phyloP scores from a whole-genome alignment of 2,113 vertebrate genomes.

The Scortum barcoo region DNA sequence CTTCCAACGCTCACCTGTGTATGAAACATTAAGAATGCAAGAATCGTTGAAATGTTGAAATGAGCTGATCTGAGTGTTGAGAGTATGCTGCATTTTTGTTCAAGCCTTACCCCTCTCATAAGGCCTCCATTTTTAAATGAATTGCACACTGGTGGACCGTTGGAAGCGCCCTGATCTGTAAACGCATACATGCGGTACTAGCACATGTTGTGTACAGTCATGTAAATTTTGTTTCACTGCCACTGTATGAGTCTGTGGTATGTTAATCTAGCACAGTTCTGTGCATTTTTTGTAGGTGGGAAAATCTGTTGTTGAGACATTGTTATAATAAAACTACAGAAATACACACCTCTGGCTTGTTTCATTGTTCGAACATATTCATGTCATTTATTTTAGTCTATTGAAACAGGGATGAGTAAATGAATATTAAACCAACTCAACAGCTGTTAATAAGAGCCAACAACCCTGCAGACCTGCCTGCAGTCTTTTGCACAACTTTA shows the following conservation, averaged over 20 bases:
- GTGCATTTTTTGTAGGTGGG: slow-evolving; percentile 69
- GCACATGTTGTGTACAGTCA: slow-evolving; percentile 29
- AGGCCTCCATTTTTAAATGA: slow-evolving; percentile 17
- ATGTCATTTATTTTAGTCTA: no score
- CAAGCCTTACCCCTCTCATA: slow-evolving; percentile 29
- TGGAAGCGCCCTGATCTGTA: slow-evolving; percentile 43
- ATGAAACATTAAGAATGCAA: slow-evolving; percentile 12
- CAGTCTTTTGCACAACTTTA: neutral
- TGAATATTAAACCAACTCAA: no score
- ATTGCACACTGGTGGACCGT: slow-evolving; percentile 9
- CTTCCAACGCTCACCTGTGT: slow-evolving; percentile 19
- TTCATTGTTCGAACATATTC: neutral
- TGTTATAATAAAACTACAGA: slow-evolving; percentile 74
- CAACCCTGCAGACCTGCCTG: neutral
- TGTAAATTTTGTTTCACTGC: slow-evolving; percentile 58
- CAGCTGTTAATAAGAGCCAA: no score
- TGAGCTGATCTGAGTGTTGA: neutral
- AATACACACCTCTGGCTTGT: slow-evolving; percentile 6
- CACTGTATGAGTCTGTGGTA: slow-evolving; percentile 56
- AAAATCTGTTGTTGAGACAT: slow-evolving; percentile 56
- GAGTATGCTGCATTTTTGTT: slow-evolving; percentile 1
- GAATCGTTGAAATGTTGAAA: slow-evolving; percentile 1
- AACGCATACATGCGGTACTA: slow-evolving; percentile 35
- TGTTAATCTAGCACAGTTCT: slow-evolving; percentile 51
- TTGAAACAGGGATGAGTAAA: neutral